Percentiles rank a stretch among this genome's conserved stretches.
These are phyloP conservation scores for Rousettus leschenaultii DNA, from an alignment of 2,113 vertebrate species.

Conservation along the genomic window DNA sequence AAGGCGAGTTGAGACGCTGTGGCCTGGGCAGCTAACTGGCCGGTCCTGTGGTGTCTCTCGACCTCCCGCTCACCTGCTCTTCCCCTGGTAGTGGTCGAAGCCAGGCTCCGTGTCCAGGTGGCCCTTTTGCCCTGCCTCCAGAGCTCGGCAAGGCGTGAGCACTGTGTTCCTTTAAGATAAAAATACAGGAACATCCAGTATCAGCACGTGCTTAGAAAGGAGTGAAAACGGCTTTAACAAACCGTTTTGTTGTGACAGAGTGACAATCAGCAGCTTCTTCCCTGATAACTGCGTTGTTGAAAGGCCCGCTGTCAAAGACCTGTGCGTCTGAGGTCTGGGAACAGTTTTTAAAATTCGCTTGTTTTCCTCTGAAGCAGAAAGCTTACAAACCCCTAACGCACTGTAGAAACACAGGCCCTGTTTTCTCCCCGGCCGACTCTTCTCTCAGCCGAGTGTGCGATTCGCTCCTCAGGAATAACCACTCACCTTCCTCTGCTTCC, in stretches of 20 bases:
- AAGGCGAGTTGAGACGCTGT: neutral
- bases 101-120: too few relatives aligned
- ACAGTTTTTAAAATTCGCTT: constrained; percentile 14
- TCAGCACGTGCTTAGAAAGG: neutral
- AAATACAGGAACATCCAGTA: neutral
- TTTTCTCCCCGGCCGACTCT: neutral
- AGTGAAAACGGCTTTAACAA: neutral
- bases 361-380: constrained; percentile 38
- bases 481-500: constrained; percentile 27
- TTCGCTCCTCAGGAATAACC: constrained; percentile 19
- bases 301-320: neutral
- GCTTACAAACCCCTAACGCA: neutral
- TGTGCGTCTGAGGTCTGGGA: neutral
- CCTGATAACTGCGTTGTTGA: neutral
- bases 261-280: constrained; percentile 16
- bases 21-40: neutral
- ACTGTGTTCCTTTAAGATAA: constrained; percentile 17
- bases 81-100: too few relatives aligned
- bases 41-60: too few relatives aligned
- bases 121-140: neutral
- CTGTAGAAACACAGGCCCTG: neutral
- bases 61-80: too few relatives aligned
- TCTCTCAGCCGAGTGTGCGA: neutral
- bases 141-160: too few relatives aligned
- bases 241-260: neutral